Base-by-base conservation (phyloP, 2,113 vertebrate genomes). In the Steatornis caripensis region DNA sequence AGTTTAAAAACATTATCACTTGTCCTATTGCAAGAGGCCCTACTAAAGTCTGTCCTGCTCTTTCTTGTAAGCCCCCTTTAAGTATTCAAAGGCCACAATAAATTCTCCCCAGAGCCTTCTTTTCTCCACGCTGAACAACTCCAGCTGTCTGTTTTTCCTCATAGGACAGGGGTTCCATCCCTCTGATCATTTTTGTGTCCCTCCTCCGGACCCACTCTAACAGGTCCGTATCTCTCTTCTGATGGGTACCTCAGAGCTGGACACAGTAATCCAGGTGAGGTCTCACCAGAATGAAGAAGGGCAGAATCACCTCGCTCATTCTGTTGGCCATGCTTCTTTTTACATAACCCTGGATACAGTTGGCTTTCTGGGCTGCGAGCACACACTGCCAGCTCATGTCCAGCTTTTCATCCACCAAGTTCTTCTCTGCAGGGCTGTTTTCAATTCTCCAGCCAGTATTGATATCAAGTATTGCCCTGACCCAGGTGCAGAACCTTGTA, bases 371-470 rank as follows among this genome's bases (percentile, higher is more conserved):
- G 32, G 16, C 7, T 62, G 34, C 1, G 1, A 24, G 15, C 0
- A 0, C 10, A 62, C 20, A 10, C 5, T 39, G 23, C 0, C 3
- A 2, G 2, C 2, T 54, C 39, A 39, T 3, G 5, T 27, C 27
- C 12, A 36, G 8, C 5, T 54, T 64, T 37, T 54, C 39, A 32
- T 84, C 11, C 34, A 46, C 10, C 10, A 53, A 36, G 27, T 3
- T 27, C 1, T 0, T 55, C 21, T 48, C 27, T 0, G 0, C 32
- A 37, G 37, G 15, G 6, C 20, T 72, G 29, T n/a, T 78, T 32
- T 45, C 9, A 1, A 12, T 19, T 32, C 15, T 12, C 3, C 9
- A 69, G 12, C 11, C 21, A 6, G 5, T 4, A 22, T 8, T 10
- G 34, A 18, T 26, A 29, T 12, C 0, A 3, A 5, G 11, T 6